Percentiles rank a stretch among this genome's conserved stretches.
Conservation (phyloP, 2,113 vertebrate species). For the Nasalis larvatus region DNA sequence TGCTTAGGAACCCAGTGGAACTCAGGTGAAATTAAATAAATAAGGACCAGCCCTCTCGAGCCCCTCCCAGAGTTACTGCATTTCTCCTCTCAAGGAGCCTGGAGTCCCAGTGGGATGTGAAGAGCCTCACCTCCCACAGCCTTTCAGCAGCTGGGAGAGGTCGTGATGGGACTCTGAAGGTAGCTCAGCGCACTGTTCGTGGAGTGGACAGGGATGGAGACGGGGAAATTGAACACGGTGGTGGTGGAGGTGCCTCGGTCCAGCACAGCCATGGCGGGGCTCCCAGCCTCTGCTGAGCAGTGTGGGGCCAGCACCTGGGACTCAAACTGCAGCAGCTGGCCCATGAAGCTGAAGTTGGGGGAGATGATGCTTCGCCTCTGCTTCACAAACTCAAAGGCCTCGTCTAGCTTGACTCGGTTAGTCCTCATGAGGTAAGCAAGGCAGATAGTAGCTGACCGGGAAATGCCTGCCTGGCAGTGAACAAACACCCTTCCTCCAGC, state of each 20-base stretch:
- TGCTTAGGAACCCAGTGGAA: constrained; percentile 51
- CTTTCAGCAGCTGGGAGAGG: constrained; percentile 96
- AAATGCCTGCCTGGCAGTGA: constrained; percentile 98
- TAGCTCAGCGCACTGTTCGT: constrained; percentile 90
- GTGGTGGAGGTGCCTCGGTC: constrained; percentile 88
- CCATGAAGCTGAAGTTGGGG: constrained; percentile 99
- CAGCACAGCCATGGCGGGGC: constrained; percentile 88
- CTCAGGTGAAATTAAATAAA: constrained; percentile 59
- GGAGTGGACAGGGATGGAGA: constrained; percentile 94
- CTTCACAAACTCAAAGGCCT: constrained; percentile 99
- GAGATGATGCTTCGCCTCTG: constrained; percentile 98
- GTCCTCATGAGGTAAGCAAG: constrained; percentile 99
- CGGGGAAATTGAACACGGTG: constrained; percentile 97
- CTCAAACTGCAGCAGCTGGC: constrained; percentile 98
- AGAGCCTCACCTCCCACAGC: neutral
- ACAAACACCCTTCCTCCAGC: constrained; percentile 97
- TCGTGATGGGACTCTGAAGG: constrained; percentile 97
- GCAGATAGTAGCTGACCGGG: constrained; percentile 98
- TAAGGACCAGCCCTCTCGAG: constrained; percentile 32
- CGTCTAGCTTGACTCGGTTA: constrained; percentile 97
- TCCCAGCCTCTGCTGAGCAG: constrained; percentile 95
- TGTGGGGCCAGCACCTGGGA: constrained; percentile 96
- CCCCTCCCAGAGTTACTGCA: constrained; percentile 80
- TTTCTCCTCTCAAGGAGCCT: constrained; percentile 70
- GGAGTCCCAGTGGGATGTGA: constrained; percentile 47